These are phyloP conservation scores for Cartodere bifasciata DNA, from an alignment of 2,888 invertebrate genomes.

Conservation along the genomic window DNA sequence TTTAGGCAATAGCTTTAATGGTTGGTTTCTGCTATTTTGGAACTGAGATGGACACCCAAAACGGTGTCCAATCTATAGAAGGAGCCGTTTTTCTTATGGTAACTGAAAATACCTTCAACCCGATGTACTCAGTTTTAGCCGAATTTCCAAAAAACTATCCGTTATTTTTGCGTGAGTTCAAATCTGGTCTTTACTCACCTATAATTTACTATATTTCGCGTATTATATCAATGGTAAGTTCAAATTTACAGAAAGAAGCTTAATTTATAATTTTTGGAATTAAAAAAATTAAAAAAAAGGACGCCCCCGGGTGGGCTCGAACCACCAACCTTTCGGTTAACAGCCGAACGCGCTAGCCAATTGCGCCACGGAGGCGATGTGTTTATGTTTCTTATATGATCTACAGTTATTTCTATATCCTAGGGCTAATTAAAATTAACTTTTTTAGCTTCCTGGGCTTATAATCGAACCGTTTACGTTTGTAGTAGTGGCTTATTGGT, in stretches of 20 bases:
- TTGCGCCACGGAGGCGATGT: slow-evolving; percentile 45
- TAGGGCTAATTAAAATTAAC: slow-evolving; percentile 3
- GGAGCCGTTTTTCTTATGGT: slow-evolving; percentile 80
- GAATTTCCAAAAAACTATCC: slow-evolving; percentile 73
- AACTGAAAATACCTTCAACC: slow-evolving; percentile 81
- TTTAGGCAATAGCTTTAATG: slow-evolving; percentile 55
- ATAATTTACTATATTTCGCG: slow-evolving; percentile 71
- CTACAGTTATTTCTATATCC: too few relatives aligned
- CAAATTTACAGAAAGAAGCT: too few relatives aligned
- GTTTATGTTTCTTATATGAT: too few relatives aligned
- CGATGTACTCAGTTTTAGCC: slow-evolving; percentile 81
- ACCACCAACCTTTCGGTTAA: slow-evolving; percentile 94
- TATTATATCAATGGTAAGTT: slow-evolving; percentile 68
- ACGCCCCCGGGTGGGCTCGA: slow-evolving; percentile 85
- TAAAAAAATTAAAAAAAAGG: too few relatives aligned
- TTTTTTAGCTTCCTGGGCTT: slow-evolving; percentile 65
- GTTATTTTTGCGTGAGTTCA: slow-evolving; percentile 66
- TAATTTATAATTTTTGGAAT: too few relatives aligned
- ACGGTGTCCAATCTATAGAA: slow-evolving; percentile 77
- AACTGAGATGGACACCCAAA: slow-evolving; percentile 56
- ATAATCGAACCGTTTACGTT: slow-evolving; percentile 74
- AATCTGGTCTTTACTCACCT: slow-evolving; percentile 70
- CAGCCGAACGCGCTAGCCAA: slow-evolving; percentile 63
- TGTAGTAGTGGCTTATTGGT: slow-evolving; percentile 71
- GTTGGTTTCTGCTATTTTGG: slow-evolving; percentile 79